phyloP scores from a whole-genome alignment of 2,797 vertebrate species.

The Anabacerthia variegaticeps region DNA sequence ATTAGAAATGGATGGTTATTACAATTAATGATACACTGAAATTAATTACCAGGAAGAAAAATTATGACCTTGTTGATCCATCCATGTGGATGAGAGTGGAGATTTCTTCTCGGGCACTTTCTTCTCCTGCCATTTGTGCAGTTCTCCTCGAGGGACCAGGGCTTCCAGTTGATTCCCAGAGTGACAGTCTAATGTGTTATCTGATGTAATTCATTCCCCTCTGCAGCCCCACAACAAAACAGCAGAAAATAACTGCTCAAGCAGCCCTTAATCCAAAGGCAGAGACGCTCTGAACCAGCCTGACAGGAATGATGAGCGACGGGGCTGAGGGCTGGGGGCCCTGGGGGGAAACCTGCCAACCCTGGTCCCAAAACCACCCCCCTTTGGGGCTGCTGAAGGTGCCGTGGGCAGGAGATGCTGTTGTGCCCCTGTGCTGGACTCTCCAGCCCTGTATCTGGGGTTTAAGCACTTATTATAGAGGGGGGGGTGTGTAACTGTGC shows the following conservation, averaged over 20 bases:
- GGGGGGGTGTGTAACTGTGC: not conserved
- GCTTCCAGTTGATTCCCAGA: not conserved
- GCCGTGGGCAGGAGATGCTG: not conserved
- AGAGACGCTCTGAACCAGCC: constrained; percentile 44
- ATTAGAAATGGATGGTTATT: constrained; percentile 38
- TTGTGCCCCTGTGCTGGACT: not conserved
- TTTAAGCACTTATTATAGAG: not conserved
- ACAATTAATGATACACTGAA: constrained; percentile 35
- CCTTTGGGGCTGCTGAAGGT: not conserved
- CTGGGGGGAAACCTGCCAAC: constrained; percentile 10
- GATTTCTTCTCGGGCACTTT: not conserved
- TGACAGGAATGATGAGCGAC: constrained; percentile 41
- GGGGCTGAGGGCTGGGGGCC: constrained; percentile 11
- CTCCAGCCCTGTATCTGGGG: not conserved
- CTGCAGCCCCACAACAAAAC: constrained; percentile 32
- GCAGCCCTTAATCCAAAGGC: constrained; percentile 35
- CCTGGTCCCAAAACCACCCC: not conserved
- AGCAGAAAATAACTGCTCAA: constrained; percentile 9
- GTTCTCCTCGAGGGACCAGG: not conserved
- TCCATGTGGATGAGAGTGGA: not conserved
- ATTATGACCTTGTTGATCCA: not conserved
- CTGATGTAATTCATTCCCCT: constrained; percentile 15
- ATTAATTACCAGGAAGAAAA: constrained; percentile 41
- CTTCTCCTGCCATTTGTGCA: not conserved
- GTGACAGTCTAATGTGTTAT: not conserved